Conservation (phyloP, 2,113 vertebrate genomes). For the Ahaetulla prasina region DNA sequence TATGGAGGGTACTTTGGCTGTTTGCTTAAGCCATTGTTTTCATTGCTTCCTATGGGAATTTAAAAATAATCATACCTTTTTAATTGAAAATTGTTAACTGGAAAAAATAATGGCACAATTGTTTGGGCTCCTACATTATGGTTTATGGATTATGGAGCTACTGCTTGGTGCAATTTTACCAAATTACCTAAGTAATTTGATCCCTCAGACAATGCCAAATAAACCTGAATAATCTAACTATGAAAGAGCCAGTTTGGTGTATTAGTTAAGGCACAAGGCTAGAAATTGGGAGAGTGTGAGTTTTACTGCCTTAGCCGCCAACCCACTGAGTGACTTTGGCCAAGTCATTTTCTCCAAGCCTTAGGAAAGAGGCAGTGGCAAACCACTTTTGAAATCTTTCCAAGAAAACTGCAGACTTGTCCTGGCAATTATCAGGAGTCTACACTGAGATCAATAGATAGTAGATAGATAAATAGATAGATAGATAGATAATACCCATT, state of each 20-base stretch:
- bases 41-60: neutral
- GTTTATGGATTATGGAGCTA: neutral
- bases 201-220: too few species aligned
- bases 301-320: neutral
- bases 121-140: neutral
- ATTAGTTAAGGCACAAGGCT: neutral
- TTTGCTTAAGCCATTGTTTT: neutral
- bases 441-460: neutral
- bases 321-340: neutral
- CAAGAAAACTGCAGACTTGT: neutral
- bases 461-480: neutral
- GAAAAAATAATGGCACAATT: neutral
- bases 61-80: neutral
- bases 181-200: neutral
- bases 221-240: neutral
- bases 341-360: neutral
- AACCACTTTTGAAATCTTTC: neutral
- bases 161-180: neutral
- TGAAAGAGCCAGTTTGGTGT: neutral
- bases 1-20: neutral
- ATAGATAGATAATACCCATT: neutral
- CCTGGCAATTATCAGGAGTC: neutral
- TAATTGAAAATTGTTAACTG: neutral
- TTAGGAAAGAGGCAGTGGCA: neutral
- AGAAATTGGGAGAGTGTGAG: neutral